Base-by-base conservation (phyloP, 2,113 vertebrate genomes). In the Cottus gobio region DNA sequence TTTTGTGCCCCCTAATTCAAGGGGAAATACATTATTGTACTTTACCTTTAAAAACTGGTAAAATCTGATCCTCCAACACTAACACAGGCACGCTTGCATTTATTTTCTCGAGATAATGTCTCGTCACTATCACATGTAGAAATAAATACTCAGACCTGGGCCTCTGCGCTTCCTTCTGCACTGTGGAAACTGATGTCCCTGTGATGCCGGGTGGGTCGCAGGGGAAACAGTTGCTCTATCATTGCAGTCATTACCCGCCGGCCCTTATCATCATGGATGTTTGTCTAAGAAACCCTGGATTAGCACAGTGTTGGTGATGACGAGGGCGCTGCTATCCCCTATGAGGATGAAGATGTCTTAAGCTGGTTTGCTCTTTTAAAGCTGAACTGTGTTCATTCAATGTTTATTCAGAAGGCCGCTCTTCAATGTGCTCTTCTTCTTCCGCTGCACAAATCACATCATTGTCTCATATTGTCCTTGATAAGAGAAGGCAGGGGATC, bases 231-330 rank as follows among this genome's bases (percentile, higher is more conserved):
- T 92, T 91, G 91, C 85, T 70, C 82, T 50, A 61, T 87, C 87
- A 92, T 87, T 89, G 86, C 61, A 63, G 85, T 85, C 75, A 92
- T 93, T 93, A 91, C 60, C 46, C 15, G 31, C 15, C 3, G 5
- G 26, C 34, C 48, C 75, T 89, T 90, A 91, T 92, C 89, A 44
- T 65, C 54, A 24, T 60, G 74, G 90, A 91, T 92, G 91, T 94
- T 92, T 92, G 89, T 87, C 62, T 67, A 75, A 79, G 85, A 31
- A 63, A 34, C 61, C 36, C 76, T 76, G 74, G 73, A 42, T 71
- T 67, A 57, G 75, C 44, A 52, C 71, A 20, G 63, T 16, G 34
- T 50, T 63, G 31, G 16, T 72, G 71, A 75, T 31, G 69, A 75
- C 36, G 22, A 42, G 48, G 71, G 44, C 61, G 24, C 31, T 22